These are phyloP conservation scores for Protaetia brevitarsis DNA, from an alignment of 1,140 invertebrate species.

Conservation along the genomic window DNA sequence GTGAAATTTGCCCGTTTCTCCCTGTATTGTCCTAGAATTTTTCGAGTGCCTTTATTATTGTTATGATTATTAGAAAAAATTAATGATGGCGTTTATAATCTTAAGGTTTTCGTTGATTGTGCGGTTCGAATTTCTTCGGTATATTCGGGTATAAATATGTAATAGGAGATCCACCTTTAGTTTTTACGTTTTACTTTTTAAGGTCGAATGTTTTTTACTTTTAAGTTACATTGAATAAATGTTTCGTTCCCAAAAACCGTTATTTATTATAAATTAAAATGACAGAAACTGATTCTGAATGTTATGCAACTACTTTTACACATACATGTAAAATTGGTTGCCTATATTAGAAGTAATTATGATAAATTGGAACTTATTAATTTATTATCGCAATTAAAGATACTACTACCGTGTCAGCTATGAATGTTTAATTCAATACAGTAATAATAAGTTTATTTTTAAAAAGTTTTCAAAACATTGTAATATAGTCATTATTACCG, in stretches of 20 bases:
- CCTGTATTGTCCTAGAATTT: not conserved
- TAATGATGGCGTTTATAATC: too few species aligned
- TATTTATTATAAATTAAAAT: not conserved
- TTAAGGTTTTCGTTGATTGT: not conserved
- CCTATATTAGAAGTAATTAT: too few species aligned
- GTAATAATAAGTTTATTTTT: too few species aligned
- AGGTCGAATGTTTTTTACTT: constrained; percentile 11
- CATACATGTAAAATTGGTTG: too few species aligned
- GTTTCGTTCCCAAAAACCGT: not conserved
- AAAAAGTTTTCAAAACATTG: too few species aligned
- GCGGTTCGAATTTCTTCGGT: not conserved
- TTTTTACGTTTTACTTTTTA: constrained; percentile 1
- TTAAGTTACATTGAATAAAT: constrained; percentile 12
- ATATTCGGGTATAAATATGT: not conserved
- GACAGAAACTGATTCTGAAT: not conserved
- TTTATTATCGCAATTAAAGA: too few species aligned
- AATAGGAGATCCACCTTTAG: not conserved
- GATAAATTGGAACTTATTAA: too few species aligned
- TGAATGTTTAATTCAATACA: too few species aligned
- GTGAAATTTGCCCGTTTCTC: constrained; percentile 1
- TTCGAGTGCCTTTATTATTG: not conserved
- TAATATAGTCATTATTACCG: too few species aligned
- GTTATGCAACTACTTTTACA: not conserved
- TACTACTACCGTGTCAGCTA: too few species aligned
- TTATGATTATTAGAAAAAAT: too few species aligned